Conservation (phyloP, 2,113 vertebrate genomes). For the Pachyramphus minor region DNA sequence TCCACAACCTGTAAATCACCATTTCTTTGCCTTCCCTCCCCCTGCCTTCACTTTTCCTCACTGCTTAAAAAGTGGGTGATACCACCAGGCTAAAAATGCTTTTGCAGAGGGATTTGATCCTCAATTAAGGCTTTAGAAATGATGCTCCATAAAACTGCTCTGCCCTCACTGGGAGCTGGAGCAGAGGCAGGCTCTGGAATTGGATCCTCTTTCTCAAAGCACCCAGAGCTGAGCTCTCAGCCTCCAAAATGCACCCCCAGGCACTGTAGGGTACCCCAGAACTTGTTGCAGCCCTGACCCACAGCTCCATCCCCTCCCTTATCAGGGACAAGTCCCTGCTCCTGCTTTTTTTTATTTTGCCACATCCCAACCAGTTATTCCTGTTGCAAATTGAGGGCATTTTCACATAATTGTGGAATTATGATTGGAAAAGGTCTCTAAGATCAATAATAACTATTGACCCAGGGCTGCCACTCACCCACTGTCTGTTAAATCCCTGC, state of each 20-base stretch:
- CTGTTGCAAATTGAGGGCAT: background rate
- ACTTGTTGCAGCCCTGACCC: background rate
- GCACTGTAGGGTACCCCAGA: fast-evolving
- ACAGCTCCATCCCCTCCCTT: background rate
- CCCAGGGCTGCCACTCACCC: background rate
- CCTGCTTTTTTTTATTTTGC: fast-evolving
- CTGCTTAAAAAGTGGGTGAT: background rate
- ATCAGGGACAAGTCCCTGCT: background rate
- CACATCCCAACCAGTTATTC: background rate
- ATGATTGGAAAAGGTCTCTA: background rate
- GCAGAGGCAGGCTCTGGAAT: background rate
- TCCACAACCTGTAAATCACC: fast-evolving
- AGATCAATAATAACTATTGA: background rate
- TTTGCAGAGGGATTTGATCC: fast-evolving
- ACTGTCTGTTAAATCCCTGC: background rate
- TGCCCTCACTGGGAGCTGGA: fast-evolving
- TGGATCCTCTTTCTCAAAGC: background rate
- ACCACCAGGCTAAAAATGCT: background rate
- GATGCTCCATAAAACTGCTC: background rate
- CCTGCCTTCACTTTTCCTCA: fast-evolving
- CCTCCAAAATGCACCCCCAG: background rate
- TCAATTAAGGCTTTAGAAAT: background rate
- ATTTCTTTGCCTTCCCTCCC: fast-evolving
- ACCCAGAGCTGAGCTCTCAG: background rate
- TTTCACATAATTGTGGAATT: background rate